Evolutionary conservation across 1,140 invertebrate genomes (phyloP), one percentile per base, ranked within the genome.

Genomic region (Geopemphigus sp.): DNA sequence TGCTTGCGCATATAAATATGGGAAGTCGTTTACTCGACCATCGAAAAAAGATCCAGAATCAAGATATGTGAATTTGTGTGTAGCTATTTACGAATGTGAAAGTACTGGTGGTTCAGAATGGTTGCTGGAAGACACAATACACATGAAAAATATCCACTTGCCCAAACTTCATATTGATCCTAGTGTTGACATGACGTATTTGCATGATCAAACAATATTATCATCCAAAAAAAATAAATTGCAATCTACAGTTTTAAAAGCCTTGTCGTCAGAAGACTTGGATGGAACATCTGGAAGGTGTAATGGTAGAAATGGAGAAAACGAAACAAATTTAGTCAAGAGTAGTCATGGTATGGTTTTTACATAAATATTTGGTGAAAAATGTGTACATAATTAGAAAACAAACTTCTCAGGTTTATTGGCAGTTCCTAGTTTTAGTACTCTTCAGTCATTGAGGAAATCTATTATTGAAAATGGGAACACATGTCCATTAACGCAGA

Each of bases 41-140:
- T 90, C 90, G 83, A 93, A 92, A 85, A 88, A 87, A 83, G 91
- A 94, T 84, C 91, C 92, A 0, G 92, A 94, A 83, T 93, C 92
- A 1, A 89, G 95, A 59, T 97, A 94, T 85, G 93, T 97, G 56
- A 98, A 97, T 85, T 87, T 98, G 0, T 95, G 93, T 84, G 94
- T 99, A 4, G 94, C 95, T n/a, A 97, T 99, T 82, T 99, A 98
- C 87, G 98, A 99, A 86, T 99, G 98, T 85, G 98, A 99, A 88
- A 98, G 96, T 82, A 98, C 96, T 39, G 98, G 98, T 80, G 97
- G 94, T 22, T 90, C 90, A n/a, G 97, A 99, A 85, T 99, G 98
- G 98, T 90, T 84, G 19, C 86, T 97, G n/a, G 98, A 99, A 86
- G 98, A 99, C 84, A 97, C 94, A 1, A 95, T 97, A 82, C 92